Conservation (phyloP, 1,140 invertebrate genomes). For the Leptinotarsa lineolata region DNA sequence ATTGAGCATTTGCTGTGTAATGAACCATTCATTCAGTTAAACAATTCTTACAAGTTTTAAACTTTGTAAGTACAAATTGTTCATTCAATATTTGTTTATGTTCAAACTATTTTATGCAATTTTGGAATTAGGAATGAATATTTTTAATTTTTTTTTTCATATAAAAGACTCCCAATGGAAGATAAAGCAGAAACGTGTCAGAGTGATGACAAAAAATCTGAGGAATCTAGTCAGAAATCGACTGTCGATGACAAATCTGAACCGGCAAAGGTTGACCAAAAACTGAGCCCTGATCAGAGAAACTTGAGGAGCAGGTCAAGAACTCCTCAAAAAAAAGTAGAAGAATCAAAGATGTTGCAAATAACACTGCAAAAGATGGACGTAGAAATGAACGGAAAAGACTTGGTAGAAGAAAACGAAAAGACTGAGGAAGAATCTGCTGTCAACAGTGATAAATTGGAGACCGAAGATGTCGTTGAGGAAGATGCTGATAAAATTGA, state of each 20-base stretch:
- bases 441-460: slow-evolving; percentile 11
- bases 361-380: slow-evolving; percentile 20
- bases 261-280: not conserved
- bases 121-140: no score
- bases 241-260: not conserved
- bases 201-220: not conserved
- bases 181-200: not conserved
- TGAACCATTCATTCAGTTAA: no score
- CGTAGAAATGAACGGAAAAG: slow-evolving; percentile 18
- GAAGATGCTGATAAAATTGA: slow-evolving; percentile 15
- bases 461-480: slow-evolving; percentile 20
- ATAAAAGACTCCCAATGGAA: not conserved
- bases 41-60: no score
- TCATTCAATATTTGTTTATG: no score
- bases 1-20: no score
- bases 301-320: slow-evolving; percentile 13
- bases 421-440: slow-evolving; percentile 26
- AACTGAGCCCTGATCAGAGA: not conserved
- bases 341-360: slow-evolving; percentile 14
- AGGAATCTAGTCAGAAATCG: not conserved
- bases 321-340: slow-evolving; percentile 17
- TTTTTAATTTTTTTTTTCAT: no score
- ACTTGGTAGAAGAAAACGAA: slow-evolving; percentile 7
- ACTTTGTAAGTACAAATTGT: no score
- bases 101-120: no score